Percentiles rank a stretch among this genome's conserved stretches.
Evolutionary conservation across 2,113 vertebrate genomes (phyloP).

Genomic region (Zapornia atra): DNA sequence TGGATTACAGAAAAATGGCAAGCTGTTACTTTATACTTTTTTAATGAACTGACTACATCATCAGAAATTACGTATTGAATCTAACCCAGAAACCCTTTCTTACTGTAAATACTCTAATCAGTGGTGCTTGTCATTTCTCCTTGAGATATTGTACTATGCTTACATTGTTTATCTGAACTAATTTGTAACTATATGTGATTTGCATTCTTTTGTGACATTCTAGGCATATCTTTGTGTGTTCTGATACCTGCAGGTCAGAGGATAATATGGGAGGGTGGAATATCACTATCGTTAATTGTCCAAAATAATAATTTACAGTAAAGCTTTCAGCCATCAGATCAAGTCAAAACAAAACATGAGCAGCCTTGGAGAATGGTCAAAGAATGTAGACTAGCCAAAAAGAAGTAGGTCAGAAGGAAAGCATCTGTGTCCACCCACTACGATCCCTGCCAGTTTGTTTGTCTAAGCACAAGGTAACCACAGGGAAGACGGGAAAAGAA

Average conservation of each 20-base stretch:
- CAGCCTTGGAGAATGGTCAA: not conserved
- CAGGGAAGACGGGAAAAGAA: not conserved
- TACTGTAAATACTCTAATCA: not conserved
- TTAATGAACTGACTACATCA: not conserved
- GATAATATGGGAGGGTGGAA: not conserved
- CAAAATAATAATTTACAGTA: conserved; percentile 24
- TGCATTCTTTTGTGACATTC: conserved; percentile 28
- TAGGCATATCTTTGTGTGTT: not conserved
- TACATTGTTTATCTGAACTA: conserved; percentile 16
- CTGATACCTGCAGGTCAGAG: conserved; percentile 16
- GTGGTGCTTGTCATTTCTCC: not conserved
- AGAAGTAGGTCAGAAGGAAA: not conserved
- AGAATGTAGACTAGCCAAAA: not conserved
- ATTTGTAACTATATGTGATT: not conserved
- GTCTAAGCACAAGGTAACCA: not conserved
- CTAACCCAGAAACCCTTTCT: not conserved
- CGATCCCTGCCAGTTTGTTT: not conserved
- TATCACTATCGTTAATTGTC: not conserved
- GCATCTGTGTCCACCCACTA: not conserved
- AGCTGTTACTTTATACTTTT: not conserved
- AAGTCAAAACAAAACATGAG: conserved; percentile 6
- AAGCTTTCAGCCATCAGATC: not conserved
- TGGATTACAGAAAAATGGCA: not conserved
- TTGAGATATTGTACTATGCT: not conserved
- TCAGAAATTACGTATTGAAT: not conserved